Conservation (phyloP, 2,113 vertebrate genomes). For the Lepus americanus region DNA sequence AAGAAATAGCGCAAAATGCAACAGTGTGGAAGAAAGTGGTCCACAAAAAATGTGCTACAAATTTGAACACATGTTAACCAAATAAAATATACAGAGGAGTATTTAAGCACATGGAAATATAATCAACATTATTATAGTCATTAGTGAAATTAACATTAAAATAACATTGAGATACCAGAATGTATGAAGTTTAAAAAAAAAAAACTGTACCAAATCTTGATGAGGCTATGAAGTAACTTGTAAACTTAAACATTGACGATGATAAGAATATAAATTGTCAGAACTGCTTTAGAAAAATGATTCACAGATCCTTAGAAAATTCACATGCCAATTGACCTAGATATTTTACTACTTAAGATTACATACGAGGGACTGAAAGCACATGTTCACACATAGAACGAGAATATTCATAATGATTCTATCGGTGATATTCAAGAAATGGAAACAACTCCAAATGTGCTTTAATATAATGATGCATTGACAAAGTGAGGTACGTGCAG, state of each 20-base stretch:
- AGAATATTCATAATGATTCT: background rate
- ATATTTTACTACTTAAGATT: background rate
- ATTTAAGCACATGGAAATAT: background rate
- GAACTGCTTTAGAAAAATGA: background rate
- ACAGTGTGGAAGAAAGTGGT: background rate
- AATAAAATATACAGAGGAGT: background rate
- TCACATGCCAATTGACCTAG: background rate
- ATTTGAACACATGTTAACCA: background rate
- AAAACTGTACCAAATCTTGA: background rate
- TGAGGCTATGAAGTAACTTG: background rate
- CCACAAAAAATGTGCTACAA: background rate
- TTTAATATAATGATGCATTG: background rate
- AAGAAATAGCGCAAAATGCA: slow-evolving; percentile 2
- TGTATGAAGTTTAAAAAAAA: background rate
- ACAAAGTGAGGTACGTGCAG: background rate
- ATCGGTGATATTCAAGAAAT: background rate
- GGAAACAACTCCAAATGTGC: background rate
- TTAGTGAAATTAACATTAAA: background rate
- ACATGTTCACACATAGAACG: background rate
- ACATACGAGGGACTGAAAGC: background rate
- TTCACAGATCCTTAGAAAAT: background rate
- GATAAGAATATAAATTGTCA: background rate
- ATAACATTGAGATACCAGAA: background rate
- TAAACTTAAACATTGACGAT: background rate
- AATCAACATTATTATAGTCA: background rate